phyloP scores from a whole-genome alignment of 2,113 vertebrate species.

The Ondatra zibethicus region DNA sequence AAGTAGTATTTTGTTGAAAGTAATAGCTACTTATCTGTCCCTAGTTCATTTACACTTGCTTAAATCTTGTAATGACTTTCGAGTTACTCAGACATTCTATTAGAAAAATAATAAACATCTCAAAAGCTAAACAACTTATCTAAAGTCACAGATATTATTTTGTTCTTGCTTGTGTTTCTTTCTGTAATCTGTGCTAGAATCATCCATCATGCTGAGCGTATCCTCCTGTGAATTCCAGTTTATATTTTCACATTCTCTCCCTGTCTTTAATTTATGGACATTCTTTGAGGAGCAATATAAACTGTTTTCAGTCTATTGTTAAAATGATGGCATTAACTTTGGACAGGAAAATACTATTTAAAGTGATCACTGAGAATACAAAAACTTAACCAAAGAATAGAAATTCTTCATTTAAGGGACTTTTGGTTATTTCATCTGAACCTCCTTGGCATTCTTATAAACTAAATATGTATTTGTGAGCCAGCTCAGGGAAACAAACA shows the following conservation, averaged over 20 bases:
- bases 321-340: conserved; percentile 12
- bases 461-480: neutral
- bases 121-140: neutral
- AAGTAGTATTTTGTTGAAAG: neutral
- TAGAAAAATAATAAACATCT: neutral
- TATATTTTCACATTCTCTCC: neutral
- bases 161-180: neutral
- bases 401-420: neutral
- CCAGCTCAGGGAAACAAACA: neutral
- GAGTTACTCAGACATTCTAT: neutral
- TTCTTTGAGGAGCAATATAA: neutral
- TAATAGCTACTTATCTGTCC: neutral
- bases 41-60: neutral
- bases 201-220: neutral
- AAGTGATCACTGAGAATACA: neutral
- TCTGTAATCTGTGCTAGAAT: neutral
- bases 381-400: neutral
- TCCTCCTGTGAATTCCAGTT: neutral
- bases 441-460: neutral
- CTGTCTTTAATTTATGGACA: neutral
- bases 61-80: neutral
- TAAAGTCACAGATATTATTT: neutral
- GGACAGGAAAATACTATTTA: neutral
- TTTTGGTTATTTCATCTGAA: neutral
- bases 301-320: neutral